Conservation (phyloP, 1,140 invertebrate species). For the Tetramorium alpestre region DNA sequence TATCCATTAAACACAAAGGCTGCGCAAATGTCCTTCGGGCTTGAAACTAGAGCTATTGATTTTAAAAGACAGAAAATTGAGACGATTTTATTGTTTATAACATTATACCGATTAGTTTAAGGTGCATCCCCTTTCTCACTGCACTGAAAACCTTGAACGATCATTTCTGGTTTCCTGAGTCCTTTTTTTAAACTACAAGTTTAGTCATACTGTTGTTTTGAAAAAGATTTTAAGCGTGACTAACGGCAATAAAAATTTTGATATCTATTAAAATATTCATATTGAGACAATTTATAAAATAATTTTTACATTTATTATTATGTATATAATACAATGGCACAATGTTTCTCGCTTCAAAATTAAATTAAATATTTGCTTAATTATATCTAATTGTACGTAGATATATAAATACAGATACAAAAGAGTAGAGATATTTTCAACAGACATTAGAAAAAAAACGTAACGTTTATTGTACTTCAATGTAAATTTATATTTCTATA, state of each 20-base stretch:
- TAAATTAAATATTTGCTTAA: not conserved
- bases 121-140: not conserved
- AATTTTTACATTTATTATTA: constrained; percentile 1
- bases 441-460: constrained; percentile 8
- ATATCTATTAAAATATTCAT: not conserved
- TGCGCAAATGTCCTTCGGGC: not conserved
- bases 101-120: not conserved
- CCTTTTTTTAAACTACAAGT: not conserved
- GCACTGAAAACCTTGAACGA: not conserved
- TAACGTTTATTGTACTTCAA: constrained; percentile 57
- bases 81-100: not conserved
- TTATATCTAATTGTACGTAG: not conserved
- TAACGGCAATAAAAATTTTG: not conserved
- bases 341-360: not conserved
- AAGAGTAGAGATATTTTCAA: not conserved
- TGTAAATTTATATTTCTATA: constrained; percentile 66
- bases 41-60: not conserved
- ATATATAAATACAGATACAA: not conserved
- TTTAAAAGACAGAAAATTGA: not conserved
- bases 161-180: not conserved
- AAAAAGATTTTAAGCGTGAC: not conserved
- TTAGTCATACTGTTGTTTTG: not conserved
- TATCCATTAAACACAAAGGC: not conserved
- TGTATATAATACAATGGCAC: not conserved
- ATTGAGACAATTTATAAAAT: constrained; percentile 20